Evolutionary conservation across 2,113 vertebrate species (phyloP).

Genomic region (Uria lomvia): DNA sequence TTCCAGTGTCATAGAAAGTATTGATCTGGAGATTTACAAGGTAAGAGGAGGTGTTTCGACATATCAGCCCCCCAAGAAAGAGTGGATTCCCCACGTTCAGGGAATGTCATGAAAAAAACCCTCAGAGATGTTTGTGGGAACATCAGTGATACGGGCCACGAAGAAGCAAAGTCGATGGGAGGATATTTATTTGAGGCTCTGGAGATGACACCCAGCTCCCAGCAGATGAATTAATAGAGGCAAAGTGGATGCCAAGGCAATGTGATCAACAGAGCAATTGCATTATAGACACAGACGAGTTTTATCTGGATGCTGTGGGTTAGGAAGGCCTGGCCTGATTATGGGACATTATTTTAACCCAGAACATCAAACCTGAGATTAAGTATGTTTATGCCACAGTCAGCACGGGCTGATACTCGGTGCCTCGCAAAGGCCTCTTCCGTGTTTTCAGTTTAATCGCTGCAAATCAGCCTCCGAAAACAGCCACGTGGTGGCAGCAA

Average conservation of each 20-base stretch:
- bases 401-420: accelerated
- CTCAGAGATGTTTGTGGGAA: background rate
- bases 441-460: background rate
- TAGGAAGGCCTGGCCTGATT: background rate
- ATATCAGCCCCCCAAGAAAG: background rate
- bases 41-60: background rate
- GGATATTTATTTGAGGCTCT: background rate
- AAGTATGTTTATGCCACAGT: background rate
- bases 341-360: background rate
- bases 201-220: background rate
- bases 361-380: background rate
- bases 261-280: background rate
- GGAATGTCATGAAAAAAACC: background rate
- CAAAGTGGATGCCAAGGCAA: background rate
- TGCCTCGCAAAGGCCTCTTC: background rate
- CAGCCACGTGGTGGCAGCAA: constrained; percentile 72
- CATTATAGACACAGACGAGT: background rate
- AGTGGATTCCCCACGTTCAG: accelerated
- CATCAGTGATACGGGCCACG: accelerated
- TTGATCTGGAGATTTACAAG: background rate
- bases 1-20: background rate
- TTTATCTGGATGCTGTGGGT: background rate
- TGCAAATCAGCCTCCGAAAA: background rate
- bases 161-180: background rate
- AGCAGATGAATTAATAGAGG: background rate